Percentiles rank a stretch among this genome's conserved stretches.
phyloP scores from a whole-genome alignment of 2,888 invertebrate species.

The Xanthia togata region DNA sequence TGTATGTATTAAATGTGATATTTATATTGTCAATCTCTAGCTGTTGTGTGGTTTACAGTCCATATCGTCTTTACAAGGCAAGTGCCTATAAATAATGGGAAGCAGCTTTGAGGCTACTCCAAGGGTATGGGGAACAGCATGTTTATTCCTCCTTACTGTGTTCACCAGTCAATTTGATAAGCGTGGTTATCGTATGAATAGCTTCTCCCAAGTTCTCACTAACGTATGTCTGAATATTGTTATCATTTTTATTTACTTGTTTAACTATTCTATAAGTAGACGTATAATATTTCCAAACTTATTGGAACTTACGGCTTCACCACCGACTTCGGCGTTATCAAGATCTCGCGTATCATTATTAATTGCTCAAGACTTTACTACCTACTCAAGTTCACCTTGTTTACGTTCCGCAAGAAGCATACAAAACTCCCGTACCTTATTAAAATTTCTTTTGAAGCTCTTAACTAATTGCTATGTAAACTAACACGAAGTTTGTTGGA shows the following conservation, averaged over 20 bases:
- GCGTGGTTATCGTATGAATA: neutral
- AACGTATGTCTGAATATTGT: too few relatives aligned
- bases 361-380: constrained; percentile 40
- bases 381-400: constrained; percentile 44
- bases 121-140: neutral
- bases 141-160: neutral
- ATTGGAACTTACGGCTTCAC: constrained; percentile 25
- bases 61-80: neutral
- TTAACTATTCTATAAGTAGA: neutral
- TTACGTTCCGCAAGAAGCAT: constrained; percentile 40
- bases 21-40: neutral
- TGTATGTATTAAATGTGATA: neutral
- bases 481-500: constrained; percentile 55
- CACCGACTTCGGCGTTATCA: constrained; percentile 28
- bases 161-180: neutral
- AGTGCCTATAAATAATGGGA: neutral
- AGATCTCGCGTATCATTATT: constrained; percentile 48
- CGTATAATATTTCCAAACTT: constrained; percentile 36
- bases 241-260: neutral
- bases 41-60: neutral
- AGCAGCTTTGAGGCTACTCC: neutral
- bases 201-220: neutral
- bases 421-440: constrained; percentile 54
- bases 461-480: constrained; percentile 59
- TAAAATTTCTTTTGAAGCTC: constrained; percentile 57